A percentile compares a stretch with the other conserved stretches of the same genome.
These are phyloP conservation scores for Clarias macrocephalus DNA, from an alignment of 2,113 vertebrate species.

Conservation along the genomic window DNA sequence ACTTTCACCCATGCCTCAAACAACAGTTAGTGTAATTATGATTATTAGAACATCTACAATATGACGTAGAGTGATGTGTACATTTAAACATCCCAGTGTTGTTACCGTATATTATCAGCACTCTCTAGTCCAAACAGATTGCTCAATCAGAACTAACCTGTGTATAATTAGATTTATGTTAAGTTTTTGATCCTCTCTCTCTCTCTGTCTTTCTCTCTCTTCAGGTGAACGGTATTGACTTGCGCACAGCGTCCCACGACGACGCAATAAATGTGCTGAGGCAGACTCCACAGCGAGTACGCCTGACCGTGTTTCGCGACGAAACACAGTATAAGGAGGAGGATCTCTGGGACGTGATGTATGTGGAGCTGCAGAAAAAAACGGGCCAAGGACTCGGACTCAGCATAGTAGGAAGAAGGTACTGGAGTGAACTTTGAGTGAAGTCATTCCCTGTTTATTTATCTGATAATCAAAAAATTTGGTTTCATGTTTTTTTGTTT, in stretches of 20 bases:
- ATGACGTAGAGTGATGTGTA: too few relatives aligned
- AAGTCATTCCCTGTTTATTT: background rate
- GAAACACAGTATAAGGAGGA: constrained; percentile 95
- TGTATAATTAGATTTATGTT: background rate
- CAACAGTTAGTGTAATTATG: too few relatives aligned
- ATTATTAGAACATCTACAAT: too few relatives aligned
- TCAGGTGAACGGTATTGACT: constrained; percentile 90
- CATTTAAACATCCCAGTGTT: too few relatives aligned
- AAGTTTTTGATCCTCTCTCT: background rate
- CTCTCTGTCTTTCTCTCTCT: too few relatives aligned
- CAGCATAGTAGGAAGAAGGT: constrained; percentile 95
- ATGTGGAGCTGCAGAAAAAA: constrained; percentile 87
- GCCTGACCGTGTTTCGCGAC: constrained; percentile 87
- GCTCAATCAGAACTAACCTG: too few relatives aligned
- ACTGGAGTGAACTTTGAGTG: background rate
- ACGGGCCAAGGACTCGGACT: constrained; percentile 89
- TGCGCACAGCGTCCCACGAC: constrained; percentile 90
- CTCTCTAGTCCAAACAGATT: too few relatives aligned
- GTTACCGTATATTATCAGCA: too few relatives aligned
- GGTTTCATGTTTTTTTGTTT: too few relatives aligned
- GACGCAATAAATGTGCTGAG: constrained; percentile 95
- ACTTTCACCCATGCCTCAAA: too few relatives aligned
- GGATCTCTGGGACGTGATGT: constrained; percentile 88
- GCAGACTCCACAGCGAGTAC: constrained; percentile 89
- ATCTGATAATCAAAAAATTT: too few relatives aligned